Base-by-base conservation (phyloP, 2,888 invertebrate species). In the Nemoura dubitans region DNA sequence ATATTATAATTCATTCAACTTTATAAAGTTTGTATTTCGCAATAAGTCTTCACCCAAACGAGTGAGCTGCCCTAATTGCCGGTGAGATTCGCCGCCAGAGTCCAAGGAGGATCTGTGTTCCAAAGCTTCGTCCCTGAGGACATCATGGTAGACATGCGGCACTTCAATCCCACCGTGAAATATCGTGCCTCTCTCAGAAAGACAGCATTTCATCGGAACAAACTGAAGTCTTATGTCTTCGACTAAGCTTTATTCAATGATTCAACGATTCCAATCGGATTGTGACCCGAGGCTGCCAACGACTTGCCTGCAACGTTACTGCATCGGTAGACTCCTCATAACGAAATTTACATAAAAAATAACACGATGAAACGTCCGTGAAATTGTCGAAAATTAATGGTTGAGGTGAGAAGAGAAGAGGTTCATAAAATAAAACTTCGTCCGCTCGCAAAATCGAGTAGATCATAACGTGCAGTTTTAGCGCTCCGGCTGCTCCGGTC, bases 341-440 rank as follows among this genome's bases (percentile, higher is more conserved):
- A 21, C 21, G 14, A 59, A 59, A 59, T 59, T 59, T 59, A 10
- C 59, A 59, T 59, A 59, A 10, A 59, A 59, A 16, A 59, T 7
- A 59, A 59, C 14, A 59, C 21, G 59, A 21, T 59, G 14, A 26
- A 78, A 78, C 78, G 78, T 28, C 78, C 16, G 27, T 78, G 78
- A 78, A 27, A 78, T 78, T 78, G 78, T n/a, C 27, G 2, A 42
- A 25, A 83, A 83, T 83, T 16, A 83, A 83, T 83, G 83, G 83
- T n/a, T 26, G 43, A 26, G 30, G 83, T 83, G 27, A 25, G 43
- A 83, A 26, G 43, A 3, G 83, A 83, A 83, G 83, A 83, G 78
- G 78, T 78, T 26, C 26, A 78, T 78, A 78, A 78, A 78, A 78
- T 27, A 27, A 28, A 78, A 78, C 28, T 25, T 28, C 16, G 21